Evolutionary conservation across 2,113 vertebrate species (phyloP).

Genomic region (Aegithalos caudatus): DNA sequence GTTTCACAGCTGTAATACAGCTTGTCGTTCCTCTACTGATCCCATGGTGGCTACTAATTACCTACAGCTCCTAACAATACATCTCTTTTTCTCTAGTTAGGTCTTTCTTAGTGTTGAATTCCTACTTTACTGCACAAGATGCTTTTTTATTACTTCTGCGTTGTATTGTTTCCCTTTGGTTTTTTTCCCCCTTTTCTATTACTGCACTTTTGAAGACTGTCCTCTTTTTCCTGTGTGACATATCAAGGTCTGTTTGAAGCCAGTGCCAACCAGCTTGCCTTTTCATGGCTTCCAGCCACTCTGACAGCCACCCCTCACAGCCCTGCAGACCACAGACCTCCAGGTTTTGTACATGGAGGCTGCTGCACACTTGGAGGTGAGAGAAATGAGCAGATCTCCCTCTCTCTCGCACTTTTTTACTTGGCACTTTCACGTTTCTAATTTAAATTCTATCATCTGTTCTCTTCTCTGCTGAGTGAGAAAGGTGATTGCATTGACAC

Average conservation of each 20-base stretch:
- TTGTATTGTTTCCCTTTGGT: background rate
- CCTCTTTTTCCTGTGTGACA: background rate
- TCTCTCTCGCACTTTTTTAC: background rate
- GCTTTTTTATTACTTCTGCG: background rate
- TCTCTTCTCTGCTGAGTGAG: background rate
- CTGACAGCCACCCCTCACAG: fast-evolving
- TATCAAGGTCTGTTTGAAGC: background rate
- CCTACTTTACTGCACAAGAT: background rate
- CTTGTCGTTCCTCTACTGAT: background rate
- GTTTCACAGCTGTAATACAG: background rate
- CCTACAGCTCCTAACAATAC: background rate
- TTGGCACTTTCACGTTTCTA: background rate
- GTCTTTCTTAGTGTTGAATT: background rate
- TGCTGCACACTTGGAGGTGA: background rate
- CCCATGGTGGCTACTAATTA: background rate
- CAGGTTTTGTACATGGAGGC: background rate
- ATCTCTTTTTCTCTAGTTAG: background rate
- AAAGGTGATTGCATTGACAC: conserved; percentile 7
- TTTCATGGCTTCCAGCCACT: background rate
- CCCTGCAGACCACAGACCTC: background rate
- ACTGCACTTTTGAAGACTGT: background rate
- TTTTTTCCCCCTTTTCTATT: background rate
- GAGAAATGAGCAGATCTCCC: background rate
- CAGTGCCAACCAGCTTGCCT: background rate
- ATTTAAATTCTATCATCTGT: conserved; percentile 39